A percentile compares a stretch with the other conserved stretches of the same genome.
phyloP scores from a whole-genome alignment of 2,888 invertebrate species.

The Tethea ocularis region DNA sequence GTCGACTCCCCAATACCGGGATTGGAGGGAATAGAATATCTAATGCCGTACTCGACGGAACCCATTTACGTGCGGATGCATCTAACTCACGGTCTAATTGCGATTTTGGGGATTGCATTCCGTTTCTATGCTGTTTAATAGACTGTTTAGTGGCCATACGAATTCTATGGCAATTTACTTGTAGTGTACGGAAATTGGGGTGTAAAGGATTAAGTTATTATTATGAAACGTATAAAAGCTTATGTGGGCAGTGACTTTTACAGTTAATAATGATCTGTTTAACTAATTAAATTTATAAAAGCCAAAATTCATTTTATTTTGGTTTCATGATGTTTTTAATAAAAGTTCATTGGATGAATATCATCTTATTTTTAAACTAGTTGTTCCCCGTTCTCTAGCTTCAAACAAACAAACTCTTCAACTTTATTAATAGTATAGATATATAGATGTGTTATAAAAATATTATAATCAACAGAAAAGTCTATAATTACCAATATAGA shows the following conservation, averaged over 20 bases:
- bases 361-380: no score
- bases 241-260: background rate
- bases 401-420: no score
- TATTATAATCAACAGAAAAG: no score
- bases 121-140: conserved; percentile 11
- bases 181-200: background rate
- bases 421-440: no score
- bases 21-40: conserved; percentile 37
- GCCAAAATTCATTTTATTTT: no score
- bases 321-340: no score
- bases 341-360: no score
- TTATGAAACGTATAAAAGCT: background rate
- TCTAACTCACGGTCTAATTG: conserved; percentile 34
- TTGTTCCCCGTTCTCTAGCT: no score
- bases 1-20: conserved; percentile 31
- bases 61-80: conserved; percentile 19
- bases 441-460: no score
- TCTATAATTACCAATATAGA: no score
- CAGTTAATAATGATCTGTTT: no score
- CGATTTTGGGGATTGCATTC: conserved; percentile 24
- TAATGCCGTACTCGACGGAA: conserved; percentile 4
- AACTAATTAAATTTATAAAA: no score
- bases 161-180: background rate
- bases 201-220: background rate
- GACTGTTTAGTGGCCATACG: background rate